These are phyloP conservation scores for Condylura cristata DNA, from an alignment of 2,113 vertebrate species.

Conservation along the genomic window DNA sequence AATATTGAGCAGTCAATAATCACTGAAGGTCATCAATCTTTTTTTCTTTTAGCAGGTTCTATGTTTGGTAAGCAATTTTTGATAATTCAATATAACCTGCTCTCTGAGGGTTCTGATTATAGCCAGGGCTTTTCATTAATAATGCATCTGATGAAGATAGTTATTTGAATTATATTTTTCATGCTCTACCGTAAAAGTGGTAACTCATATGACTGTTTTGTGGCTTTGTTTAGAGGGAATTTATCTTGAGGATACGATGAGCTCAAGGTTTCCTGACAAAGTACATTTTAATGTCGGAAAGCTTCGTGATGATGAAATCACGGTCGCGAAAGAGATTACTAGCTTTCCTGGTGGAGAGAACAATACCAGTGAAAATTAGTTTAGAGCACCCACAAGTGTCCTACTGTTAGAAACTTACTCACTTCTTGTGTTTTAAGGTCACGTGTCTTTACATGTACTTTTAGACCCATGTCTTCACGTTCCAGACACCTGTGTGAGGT, in stretches of 20 bases:
- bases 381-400: background rate
- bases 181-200: background rate
- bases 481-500: background rate
- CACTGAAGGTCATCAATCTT: background rate
- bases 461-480: background rate
- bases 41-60: background rate
- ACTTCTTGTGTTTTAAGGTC: background rate
- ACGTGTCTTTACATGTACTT: background rate
- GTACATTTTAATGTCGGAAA: background rate
- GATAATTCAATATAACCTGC: background rate
- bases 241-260: background rate
- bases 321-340: background rate
- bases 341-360: background rate
- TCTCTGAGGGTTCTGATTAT: background rate
- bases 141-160: background rate
- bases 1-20: background rate
- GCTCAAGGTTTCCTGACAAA: background rate
- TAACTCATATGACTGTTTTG: background rate
- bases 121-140: background rate
- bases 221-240: background rate
- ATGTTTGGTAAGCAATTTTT: background rate
- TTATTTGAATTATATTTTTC: background rate
- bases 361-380: background rate
- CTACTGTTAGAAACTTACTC: background rate
- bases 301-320: background rate